These are phyloP conservation scores for Cyprinella venusta DNA, from an alignment of 2,797 vertebrate species.

Conservation along the genomic window DNA sequence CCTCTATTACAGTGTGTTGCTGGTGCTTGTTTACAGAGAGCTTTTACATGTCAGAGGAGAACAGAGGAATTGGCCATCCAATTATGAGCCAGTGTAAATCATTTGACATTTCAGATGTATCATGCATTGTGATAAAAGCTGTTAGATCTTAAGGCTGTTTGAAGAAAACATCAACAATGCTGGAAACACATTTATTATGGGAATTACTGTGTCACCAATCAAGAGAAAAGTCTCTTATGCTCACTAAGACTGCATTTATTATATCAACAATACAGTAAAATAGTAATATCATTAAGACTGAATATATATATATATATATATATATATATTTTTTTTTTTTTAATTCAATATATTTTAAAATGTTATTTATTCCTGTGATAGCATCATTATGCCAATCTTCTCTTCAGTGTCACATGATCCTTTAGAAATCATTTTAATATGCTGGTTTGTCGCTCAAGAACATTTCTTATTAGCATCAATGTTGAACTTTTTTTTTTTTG, in stretches of 20 bases:
- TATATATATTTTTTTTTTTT: too few relatives aligned
- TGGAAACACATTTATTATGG: neutral
- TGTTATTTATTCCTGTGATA: neutral
- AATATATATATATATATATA: neutral
- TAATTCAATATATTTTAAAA: neutral
- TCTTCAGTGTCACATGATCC: neutral
- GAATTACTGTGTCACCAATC: neutral
- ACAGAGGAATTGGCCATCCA: neutral
- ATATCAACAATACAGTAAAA: neutral
- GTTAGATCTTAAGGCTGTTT: slow-evolving; percentile 23
- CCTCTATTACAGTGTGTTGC: slow-evolving; percentile 23
- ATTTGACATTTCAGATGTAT: slow-evolving; percentile 27
- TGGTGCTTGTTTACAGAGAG: slow-evolving; percentile 19
- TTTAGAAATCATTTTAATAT: neutral
- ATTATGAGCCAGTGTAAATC: slow-evolving; percentile 7
- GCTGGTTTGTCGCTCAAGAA: neutral
- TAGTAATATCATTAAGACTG: neutral
- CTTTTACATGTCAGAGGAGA: slow-evolving; percentile 14
- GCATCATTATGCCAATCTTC: neutral
- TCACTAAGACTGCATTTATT: neutral
- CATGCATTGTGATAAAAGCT: neutral
- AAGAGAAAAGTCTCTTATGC: neutral
- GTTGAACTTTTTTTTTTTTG: neutral
- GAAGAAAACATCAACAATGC: neutral
- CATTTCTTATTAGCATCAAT: neutral